Percentiles rank a stretch among this genome's conserved stretches.
Evolutionary conservation across 2,113 vertebrate genomes (phyloP).

Genomic region (Cebidichthys violaceus): DNA sequence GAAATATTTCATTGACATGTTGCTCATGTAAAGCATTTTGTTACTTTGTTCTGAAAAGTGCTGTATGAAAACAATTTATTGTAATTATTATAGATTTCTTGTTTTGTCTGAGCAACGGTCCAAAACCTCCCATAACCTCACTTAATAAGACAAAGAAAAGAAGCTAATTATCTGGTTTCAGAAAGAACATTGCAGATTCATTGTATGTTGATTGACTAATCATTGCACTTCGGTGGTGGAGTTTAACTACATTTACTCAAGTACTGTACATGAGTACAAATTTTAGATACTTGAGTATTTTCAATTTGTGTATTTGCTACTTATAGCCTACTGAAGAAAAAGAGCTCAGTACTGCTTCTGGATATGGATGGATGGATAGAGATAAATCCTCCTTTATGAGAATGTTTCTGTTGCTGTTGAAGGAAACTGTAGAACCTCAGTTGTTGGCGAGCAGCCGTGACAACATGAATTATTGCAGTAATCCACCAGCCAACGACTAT

Average conservation of each 20-base stretch:
- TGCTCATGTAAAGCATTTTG: not conserved
- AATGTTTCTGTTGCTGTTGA: not conserved
- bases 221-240: too few relatives aligned
- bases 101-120: not conserved
- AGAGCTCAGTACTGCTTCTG: not conserved
- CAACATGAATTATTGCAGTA: constrained; percentile 39
- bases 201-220: not conserved
- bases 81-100: not conserved
- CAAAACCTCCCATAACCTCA: too few relatives aligned
- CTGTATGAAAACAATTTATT: too few relatives aligned
- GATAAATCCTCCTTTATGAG: not conserved
- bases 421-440: not conserved
- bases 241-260: too few relatives aligned
- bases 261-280: not conserved
- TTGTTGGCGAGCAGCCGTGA: not conserved
- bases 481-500: constrained; percentile 8
- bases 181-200: too few relatives aligned
- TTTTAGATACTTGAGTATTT: not conserved
- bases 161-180: not conserved
- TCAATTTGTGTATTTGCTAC: not conserved
- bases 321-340: not conserved
- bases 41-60: not conserved
- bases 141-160: not conserved
- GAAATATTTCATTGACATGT: not conserved
- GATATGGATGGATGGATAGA: not conserved